Conservation (phyloP, 2,113 vertebrate genomes). For the Callospermophilus lateralis region DNA sequence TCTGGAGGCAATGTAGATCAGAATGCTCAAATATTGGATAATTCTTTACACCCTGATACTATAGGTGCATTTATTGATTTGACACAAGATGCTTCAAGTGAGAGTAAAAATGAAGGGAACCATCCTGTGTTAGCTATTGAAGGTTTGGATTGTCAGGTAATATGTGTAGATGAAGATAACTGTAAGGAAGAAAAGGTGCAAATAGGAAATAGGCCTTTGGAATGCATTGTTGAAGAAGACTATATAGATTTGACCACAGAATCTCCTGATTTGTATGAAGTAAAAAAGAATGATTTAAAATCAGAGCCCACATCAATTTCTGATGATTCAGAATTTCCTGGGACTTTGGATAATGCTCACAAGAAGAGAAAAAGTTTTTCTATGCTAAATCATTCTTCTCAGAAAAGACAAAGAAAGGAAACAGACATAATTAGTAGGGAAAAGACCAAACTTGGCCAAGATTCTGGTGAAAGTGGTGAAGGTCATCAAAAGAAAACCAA, state of each 20-base stretch:
- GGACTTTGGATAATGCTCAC: constrained; percentile 82
- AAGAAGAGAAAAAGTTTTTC: constrained; percentile 86
- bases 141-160: constrained; percentile 54
- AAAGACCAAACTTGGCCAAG: constrained; percentile 50
- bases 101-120: constrained; percentile 71
- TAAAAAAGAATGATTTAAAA: constrained; percentile 71
- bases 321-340: constrained; percentile 67
- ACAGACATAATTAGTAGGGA: constrained; percentile 75
- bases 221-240: constrained; percentile 50
- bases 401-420: constrained; percentile 85
- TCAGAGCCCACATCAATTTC: constrained; percentile 65
- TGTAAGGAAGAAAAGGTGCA: constrained; percentile 74
- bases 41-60: constrained; percentile 6
- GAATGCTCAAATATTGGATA: constrained; percentile 15
- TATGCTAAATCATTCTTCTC: constrained; percentile 69
- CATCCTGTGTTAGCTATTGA: constrained; percentile 52
- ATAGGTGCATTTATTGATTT: constrained; percentile 76
- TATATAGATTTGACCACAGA: constrained; percentile 82
- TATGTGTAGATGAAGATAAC: constrained; percentile 68
- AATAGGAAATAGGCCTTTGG: neutral
- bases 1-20: constrained; percentile 64
- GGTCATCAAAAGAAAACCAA: constrained; percentile 55
- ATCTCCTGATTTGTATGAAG: constrained; percentile 67
- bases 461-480: constrained; percentile 77
- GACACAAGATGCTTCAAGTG: constrained; percentile 78